phyloP scores from a whole-genome alignment of 2,113 vertebrate genomes.

The Manacus vitellinus region DNA sequence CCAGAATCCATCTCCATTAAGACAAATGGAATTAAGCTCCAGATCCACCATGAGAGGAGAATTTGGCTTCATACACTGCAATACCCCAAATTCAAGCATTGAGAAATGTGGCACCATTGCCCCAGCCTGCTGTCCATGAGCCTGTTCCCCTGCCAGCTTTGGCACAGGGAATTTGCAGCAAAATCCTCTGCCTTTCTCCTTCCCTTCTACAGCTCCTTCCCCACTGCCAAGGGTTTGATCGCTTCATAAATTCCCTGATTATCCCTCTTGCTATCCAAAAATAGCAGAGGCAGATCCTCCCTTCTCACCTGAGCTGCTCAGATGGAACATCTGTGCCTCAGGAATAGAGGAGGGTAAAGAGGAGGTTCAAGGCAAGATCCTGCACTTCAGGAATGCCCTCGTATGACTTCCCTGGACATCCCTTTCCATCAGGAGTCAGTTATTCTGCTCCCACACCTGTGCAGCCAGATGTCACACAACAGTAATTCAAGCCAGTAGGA shows the following conservation, averaged over 20 bases:
- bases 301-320: background rate
- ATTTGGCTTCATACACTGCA: background rate
- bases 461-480: slow-evolving; percentile 10
- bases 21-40: background rate
- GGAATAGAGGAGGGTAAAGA: background rate
- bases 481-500: background rate
- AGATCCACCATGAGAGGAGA: background rate
- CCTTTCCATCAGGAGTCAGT: background rate
- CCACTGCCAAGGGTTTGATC: background rate
- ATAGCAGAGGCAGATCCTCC: background rate
- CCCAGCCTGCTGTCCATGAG: background rate
- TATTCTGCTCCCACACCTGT: background rate
- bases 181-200: background rate
- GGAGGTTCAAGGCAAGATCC: background rate
- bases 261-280: background rate
- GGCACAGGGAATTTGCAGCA: background rate
- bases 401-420: background rate
- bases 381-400: background rate
- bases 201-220: background rate
- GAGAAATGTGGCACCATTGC: background rate
- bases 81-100: background rate
- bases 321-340: background rate
- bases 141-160: background rate
- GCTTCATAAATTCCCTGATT: background rate
- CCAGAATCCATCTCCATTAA: slow-evolving; percentile 8